These are phyloP conservation scores for Peromyscus nudipes DNA, from an alignment of 2,797 vertebrate species.

Conservation along the genomic window DNA sequence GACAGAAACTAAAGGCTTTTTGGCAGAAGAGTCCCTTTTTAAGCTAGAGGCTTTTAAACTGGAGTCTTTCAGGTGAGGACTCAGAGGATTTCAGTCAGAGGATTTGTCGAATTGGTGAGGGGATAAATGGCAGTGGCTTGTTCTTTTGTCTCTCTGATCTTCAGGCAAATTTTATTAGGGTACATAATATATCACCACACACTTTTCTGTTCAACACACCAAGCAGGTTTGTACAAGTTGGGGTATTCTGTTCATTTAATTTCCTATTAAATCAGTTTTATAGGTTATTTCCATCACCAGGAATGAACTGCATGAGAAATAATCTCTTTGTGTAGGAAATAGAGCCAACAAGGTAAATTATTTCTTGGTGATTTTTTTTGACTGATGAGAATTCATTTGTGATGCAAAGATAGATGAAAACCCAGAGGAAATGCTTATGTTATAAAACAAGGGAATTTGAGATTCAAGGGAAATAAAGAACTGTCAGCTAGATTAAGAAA, in stretches of 20 bases:
- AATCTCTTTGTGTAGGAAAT: conserved; percentile 11
- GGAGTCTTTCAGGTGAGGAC: no score
- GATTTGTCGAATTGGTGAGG: no score
- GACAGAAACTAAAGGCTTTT: no score
- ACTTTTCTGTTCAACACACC: conserved; percentile 36
- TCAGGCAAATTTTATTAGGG: no score
- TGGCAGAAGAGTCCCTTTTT: no score
- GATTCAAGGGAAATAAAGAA: conserved; percentile 57
- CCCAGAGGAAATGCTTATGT: conserved; percentile 56
- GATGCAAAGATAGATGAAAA: conserved; percentile 50
- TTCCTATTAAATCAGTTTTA: conserved; percentile 44
- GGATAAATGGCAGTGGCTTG: no score
- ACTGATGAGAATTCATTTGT: conserved; percentile 59
- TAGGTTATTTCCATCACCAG: background rate
- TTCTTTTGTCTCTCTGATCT: no score
- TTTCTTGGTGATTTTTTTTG: conserved; percentile 50
- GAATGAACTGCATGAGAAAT: conserved; percentile 42
- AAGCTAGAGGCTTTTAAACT: no score
- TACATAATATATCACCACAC: background rate
- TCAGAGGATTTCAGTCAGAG: no score
- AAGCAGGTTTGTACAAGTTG: background rate
- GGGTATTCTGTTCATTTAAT: background rate
- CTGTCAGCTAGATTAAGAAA: conserved; percentile 61
- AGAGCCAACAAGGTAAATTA: conserved; percentile 47
- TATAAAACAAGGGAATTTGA: conserved; percentile 32